A percentile compares a stretch with the other conserved stretches of the same genome.
These are phyloP conservation scores for Stenichneumon culpator DNA, from an alignment of 2,888 invertebrate species.

Conservation along the genomic window DNA sequence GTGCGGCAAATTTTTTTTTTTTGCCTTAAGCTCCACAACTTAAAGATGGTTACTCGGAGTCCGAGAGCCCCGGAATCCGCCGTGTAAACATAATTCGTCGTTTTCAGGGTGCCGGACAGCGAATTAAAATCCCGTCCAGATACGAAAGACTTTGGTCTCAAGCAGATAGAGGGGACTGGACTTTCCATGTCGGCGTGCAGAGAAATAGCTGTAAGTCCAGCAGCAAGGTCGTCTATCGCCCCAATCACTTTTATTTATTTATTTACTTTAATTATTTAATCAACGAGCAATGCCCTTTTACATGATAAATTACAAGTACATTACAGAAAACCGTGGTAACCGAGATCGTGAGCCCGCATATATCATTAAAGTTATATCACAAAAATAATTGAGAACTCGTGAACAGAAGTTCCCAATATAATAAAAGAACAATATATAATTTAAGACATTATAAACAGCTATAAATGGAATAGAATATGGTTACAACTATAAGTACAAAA, in stretches of 20 bases:
- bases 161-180: constrained; percentile 99
- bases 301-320: no score
- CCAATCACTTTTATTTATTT: neutral
- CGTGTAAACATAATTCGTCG: neutral
- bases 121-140: constrained; percentile 87
- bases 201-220: constrained; percentile 95
- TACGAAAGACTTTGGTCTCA: constrained; percentile 97
- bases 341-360: no score
- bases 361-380: no score
- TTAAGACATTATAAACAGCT: no score
- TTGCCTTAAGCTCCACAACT: neutral
- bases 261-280: neutral
- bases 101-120: constrained; percentile 82
- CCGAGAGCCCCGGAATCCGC: no score
- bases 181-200: constrained; percentile 99
- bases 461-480: no score
- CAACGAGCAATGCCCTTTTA: no score
- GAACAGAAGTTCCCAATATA: no score
- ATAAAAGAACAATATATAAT: no score
- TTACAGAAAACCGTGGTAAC: no score
- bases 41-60: neutral
- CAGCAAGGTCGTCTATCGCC: neutral
- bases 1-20: constrained; percentile 12
- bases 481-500: no score
- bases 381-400: no score